Percentiles rank a stretch among this genome's conserved stretches.
Conservation (phyloP, 37 sponge, comb jelly and placozoan genomes). For the Crambe crambe region DNA sequence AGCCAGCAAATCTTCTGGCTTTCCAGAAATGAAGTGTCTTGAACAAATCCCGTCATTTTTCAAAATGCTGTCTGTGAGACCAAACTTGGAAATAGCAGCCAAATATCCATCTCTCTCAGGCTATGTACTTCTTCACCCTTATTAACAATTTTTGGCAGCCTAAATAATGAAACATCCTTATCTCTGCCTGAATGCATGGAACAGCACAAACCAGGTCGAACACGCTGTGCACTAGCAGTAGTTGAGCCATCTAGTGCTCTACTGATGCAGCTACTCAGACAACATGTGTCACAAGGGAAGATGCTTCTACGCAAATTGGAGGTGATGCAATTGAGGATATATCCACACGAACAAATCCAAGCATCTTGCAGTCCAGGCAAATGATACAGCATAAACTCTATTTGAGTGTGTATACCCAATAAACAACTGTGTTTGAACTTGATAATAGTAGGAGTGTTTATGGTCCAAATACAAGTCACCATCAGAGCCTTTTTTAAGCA, state of each 20-base stretch:
- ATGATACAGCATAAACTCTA: too few relatives aligned
- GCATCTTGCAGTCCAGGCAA: neutral
- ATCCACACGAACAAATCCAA: neutral
- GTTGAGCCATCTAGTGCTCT: neutral
- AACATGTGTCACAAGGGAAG: neutral
- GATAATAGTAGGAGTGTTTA: neutral
- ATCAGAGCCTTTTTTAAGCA: neutral
- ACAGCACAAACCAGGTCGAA: too few relatives aligned
- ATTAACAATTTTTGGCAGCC: conserved; percentile 19
- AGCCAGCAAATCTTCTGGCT: conserved; percentile 1
- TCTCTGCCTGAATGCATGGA: conserved; percentile 42
- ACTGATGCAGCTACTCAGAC: neutral
- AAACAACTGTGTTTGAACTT: neutral
- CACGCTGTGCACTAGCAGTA: too few relatives aligned
- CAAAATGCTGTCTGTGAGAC: neutral
- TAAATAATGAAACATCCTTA: conserved; percentile 37
- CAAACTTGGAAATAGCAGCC: conserved; percentile 26
- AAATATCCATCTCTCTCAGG: conserved; percentile 30
- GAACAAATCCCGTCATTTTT: conserved; percentile 37
- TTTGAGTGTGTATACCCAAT: too few relatives aligned
- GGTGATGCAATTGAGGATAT: neutral
- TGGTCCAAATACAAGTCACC: neutral
- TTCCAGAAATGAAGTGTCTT: too few relatives aligned
- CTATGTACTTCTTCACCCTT: conserved; percentile 12
- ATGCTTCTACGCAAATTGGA: neutral